phyloP scores from a whole-genome alignment of 2,113 vertebrate species.

The Takifugu flavidus region DNA sequence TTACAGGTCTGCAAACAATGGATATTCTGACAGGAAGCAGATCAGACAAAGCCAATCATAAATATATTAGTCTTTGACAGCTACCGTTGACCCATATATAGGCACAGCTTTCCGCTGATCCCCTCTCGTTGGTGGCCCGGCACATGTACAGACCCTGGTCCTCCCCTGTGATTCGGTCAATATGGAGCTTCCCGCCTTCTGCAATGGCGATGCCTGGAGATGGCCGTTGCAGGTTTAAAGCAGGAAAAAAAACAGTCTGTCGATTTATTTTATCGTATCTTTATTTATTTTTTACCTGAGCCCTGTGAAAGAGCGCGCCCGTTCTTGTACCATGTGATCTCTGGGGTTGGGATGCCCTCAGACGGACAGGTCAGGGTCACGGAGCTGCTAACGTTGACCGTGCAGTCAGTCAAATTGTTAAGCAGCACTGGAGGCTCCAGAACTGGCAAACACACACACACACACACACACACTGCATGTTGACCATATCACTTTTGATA shows the following conservation, averaged over 20 bases:
- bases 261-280: fast-evolving
- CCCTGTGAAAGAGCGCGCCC: slow-evolving; percentile 78
- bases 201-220: slow-evolving; percentile 84
- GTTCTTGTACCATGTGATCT: slow-evolving; percentile 91
- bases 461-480: no score
- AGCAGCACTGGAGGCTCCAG: slow-evolving; percentile 84
- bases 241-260: not conserved
- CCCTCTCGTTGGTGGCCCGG: slow-evolving; percentile 85
- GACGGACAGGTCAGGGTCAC: slow-evolving; percentile 81
- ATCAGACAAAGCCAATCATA: slow-evolving; percentile 25
- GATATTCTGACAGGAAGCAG: slow-evolving; percentile 23
- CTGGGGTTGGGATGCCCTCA: slow-evolving; percentile 81
- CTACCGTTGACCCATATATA: slow-evolving; percentile 88
- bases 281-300: slow-evolving; percentile 78
- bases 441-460: slow-evolving; percentile 67
- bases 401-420: slow-evolving; percentile 79
- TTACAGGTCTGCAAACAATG: slow-evolving; percentile 49
- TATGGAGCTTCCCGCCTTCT: slow-evolving; percentile 83
- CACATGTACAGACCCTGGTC: slow-evolving; percentile 91
- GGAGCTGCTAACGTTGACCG: slow-evolving; percentile 83
- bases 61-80: not conserved
- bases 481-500: no score
- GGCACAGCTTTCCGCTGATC: slow-evolving; percentile 82
- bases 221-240: no score
- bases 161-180: slow-evolving; percentile 86